Conservation (phyloP, 2,113 vertebrate genomes). For the Porphyrio hochstetteri region DNA sequence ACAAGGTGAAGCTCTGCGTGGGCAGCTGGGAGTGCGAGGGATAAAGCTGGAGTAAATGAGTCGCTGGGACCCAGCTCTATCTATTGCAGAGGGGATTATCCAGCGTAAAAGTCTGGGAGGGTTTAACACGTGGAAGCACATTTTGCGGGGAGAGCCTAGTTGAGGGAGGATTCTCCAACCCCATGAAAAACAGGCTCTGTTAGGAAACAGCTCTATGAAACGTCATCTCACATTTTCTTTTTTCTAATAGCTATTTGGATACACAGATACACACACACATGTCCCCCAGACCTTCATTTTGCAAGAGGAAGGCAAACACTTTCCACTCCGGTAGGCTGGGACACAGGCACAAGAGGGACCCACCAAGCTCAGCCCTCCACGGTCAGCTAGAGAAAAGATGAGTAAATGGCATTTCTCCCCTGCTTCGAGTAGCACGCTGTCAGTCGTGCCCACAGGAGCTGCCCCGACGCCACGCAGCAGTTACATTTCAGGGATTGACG, state of each 20-base stretch:
- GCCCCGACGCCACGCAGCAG: neutral
- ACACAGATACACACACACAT: no score
- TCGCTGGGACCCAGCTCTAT: neutral
- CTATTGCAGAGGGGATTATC: neutral
- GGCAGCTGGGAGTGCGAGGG: neutral
- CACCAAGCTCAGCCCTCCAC: accelerated
- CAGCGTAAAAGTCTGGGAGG: neutral
- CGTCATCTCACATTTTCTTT: neutral
- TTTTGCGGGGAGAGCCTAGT: neutral
- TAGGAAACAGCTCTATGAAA: neutral
- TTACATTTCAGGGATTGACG: conserved; percentile 9
- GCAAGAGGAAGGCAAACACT: neutral
- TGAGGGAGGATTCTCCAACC: neutral
- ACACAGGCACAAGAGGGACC: accelerated
- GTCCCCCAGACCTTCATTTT: neutral
- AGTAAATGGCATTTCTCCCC: neutral
- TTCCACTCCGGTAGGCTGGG: neutral
- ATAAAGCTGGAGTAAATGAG: neutral
- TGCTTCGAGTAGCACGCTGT: neutral
- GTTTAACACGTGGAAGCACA: neutral
- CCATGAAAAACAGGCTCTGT: neutral
- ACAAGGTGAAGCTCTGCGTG: neutral
- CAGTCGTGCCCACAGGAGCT: neutral
- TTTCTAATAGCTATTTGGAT: neutral
- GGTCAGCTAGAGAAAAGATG: neutral